These are phyloP conservation scores for Scaptomyza caliginosa DNA, from an alignment of 2,888 invertebrate genomes.

Conservation along the genomic window DNA sequence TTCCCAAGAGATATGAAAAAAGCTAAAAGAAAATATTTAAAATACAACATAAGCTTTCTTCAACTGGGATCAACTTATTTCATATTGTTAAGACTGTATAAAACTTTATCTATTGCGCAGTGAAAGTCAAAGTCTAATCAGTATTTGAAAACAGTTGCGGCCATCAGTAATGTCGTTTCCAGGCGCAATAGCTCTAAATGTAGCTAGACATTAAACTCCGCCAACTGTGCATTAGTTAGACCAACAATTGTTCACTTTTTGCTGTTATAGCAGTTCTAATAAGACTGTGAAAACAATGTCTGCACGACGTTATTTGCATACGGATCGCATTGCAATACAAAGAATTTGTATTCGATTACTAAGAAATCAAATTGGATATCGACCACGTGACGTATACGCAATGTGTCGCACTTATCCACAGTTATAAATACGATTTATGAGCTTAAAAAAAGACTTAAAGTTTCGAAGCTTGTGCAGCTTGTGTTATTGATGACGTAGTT, in stretches of 20 bases:
- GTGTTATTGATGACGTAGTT: constrained; percentile 50
- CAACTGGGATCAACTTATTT: background rate
- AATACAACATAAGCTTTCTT: no score
- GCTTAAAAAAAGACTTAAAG: constrained; percentile 2
- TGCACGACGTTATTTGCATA: constrained; percentile 38
- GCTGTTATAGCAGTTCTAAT: background rate
- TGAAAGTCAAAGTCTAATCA: constrained; percentile 42
- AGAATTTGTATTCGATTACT: constrained; percentile 65
- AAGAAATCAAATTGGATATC: constrained; percentile 46
- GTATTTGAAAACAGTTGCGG: constrained; percentile 50
- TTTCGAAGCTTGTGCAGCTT: constrained; percentile 8
- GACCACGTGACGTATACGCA: constrained; percentile 63
- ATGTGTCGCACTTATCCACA: constrained; percentile 11
- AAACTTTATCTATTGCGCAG: constrained; percentile 3
- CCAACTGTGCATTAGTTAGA: constrained; percentile 33
- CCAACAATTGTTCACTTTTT: background rate
- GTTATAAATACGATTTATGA: background rate
- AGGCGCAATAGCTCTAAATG: constrained; percentile 5
- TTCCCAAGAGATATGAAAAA: no score
- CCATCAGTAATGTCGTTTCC: constrained; percentile 30
- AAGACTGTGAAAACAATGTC: constrained; percentile 41
- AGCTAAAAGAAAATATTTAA: no score
- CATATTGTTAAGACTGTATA: background rate
- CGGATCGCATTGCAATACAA: constrained; percentile 46
- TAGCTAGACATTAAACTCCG: background rate